These are phyloP conservation scores for Laothoe populi DNA, from an alignment of 2,888 invertebrate genomes.

Conservation along the genomic window DNA sequence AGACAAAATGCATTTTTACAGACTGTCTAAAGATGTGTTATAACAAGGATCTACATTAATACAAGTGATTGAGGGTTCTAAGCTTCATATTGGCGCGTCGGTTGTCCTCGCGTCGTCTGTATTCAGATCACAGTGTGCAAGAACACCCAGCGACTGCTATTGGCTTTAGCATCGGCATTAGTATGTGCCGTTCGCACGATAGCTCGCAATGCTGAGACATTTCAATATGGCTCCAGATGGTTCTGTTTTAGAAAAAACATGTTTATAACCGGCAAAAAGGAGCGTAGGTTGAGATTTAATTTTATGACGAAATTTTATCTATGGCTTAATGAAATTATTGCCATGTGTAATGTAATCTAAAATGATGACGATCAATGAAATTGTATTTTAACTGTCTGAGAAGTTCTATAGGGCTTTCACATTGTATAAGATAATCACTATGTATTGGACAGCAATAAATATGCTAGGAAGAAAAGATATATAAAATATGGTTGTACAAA, in stretches of 20 bases:
- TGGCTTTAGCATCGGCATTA: slow-evolving; percentile 7
- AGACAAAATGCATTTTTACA: no score
- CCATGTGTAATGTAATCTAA: no score
- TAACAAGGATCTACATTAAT: neutral
- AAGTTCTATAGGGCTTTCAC: no score
- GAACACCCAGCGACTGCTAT: slow-evolving; percentile 11
- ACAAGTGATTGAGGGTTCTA: neutral
- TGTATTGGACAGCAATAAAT: no score
- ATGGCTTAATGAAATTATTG: no score
- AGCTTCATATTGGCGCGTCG: slow-evolving; percentile 40
- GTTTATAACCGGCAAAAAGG: neutral
- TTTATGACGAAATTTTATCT: no score
- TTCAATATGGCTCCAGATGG: neutral
- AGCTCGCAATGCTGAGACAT: slow-evolving; percentile 5
- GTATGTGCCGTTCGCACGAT: neutral
- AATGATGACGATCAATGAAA: no score
- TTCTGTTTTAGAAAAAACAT: neutral
- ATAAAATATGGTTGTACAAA: neutral
- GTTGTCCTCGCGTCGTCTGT: slow-evolving; percentile 46
- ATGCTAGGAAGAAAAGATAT: no score
- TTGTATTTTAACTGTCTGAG: no score
- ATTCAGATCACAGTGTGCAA: slow-evolving; percentile 60
- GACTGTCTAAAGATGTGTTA: neutral
- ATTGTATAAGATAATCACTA: no score
- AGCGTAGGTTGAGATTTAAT: neutral